Conservation (phyloP, 2,113 vertebrate species). For the Conger conger region DNA sequence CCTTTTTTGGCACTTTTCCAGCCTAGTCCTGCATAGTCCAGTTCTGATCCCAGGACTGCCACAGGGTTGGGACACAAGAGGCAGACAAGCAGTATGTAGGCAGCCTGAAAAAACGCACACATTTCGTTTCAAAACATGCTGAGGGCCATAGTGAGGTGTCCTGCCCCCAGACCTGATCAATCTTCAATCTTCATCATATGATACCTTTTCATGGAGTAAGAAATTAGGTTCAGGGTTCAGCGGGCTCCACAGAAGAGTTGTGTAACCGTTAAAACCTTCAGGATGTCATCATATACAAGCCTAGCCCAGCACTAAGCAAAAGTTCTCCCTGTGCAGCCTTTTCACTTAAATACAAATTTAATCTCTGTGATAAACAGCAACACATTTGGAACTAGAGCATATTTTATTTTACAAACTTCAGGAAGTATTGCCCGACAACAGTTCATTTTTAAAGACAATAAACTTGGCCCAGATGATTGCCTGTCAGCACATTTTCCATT, state of each 20-base stretch:
- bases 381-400: background rate
- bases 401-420: too few relatives aligned
- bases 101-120: constrained; percentile 31
- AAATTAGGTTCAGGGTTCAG: background rate
- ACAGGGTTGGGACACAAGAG: too few relatives aligned
- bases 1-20: too few relatives aligned
- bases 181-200: background rate
- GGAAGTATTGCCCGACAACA: background rate
- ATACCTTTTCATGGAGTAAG: background rate
- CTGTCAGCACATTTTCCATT: background rate
- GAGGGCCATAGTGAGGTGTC: background rate
- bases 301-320: background rate
- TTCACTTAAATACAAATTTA: background rate
- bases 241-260: background rate
- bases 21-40: too few relatives aligned
- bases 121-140: constrained; percentile 1
- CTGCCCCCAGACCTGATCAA: background rate
- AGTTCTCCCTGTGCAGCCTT: background rate
- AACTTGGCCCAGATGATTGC: background rate
- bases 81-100: too few relatives aligned
- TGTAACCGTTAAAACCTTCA: background rate
- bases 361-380: background rate
- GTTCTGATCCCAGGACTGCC: too few relatives aligned
- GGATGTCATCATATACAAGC: background rate
- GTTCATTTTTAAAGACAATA: background rate